Percentiles rank a stretch among this genome's conserved stretches.
Evolutionary conservation across 2,888 invertebrate genomes (phyloP).

Genomic region (Platycheirus albimanus): DNA sequence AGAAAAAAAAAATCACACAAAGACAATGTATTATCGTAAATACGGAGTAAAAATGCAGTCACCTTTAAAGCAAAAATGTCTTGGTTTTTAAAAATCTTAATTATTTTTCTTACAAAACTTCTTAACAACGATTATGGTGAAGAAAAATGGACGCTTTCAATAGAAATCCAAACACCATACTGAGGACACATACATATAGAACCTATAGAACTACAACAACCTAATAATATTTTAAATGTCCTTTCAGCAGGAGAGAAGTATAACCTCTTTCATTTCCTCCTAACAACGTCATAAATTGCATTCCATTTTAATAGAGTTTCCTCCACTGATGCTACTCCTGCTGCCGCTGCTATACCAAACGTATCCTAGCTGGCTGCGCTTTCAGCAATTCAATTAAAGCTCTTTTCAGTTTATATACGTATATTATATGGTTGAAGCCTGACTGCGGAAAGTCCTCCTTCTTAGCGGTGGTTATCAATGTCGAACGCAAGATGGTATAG

Average conservation of each 20-base stretch:
- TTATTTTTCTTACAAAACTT: conserved; percentile 27
- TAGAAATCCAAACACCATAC: conserved; percentile 32
- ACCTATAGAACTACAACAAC: conserved; percentile 45
- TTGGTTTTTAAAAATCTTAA: conserved; percentile 26
- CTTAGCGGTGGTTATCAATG: conserved; percentile 52
- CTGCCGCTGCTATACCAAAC: background rate
- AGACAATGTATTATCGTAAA: background rate
- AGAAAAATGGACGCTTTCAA: conserved; percentile 49
- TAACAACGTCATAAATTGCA: conserved; percentile 70
- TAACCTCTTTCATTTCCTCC: conserved; percentile 30
- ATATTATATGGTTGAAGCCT: background rate
- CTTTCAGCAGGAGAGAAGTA: conserved; percentile 28
- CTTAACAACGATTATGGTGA: conserved; percentile 10
- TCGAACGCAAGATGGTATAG: conserved; percentile 47
- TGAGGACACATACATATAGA: background rate
- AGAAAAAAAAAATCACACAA: background rate
- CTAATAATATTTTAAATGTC: conserved; percentile 71
- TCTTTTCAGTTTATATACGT: conserved; percentile 24
- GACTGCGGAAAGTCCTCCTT: conserved; percentile 12
- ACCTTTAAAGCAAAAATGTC: background rate
- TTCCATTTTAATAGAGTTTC: conserved; percentile 70
- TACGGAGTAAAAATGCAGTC: background rate
- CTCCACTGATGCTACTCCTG: background rate
- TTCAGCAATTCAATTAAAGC: conserved; percentile 70
- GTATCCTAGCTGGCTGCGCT: conserved; percentile 49